Base-by-base conservation (phyloP, 1,140 invertebrate species). In the Leptinotarsa lineolata region DNA sequence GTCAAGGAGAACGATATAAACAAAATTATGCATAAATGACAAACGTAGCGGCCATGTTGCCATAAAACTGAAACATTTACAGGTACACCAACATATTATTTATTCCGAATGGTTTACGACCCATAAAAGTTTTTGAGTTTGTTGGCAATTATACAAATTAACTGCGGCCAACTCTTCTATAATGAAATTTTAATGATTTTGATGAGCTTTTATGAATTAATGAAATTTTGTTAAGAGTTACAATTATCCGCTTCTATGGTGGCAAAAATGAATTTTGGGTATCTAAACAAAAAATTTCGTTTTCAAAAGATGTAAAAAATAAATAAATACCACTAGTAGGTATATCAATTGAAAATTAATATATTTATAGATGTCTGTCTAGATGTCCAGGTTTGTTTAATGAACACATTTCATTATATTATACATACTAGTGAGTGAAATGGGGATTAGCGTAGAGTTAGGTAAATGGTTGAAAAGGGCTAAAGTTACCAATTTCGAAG, bases 141-240 rank as follows among this genome's bases (percentile, higher is more conserved):
- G 72, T 72, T 68, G 70, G 75, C 70, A 76, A 76, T 76, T 76
- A 76, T 72, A 76, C 73, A 74, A 76, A 76, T 76, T 76, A 74
- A 76, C 75, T 76, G 72, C 74, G 70, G 69, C 72, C 75, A 76
- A 68, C 73, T 18, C 70, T 69, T 58, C 39, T 39, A 63, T 72
- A 72, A 74, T 76, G 72, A 76, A 76, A 76, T 21, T 74, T 48
- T 39, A 39, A 39, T 39, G 30, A 39, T 39, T 39, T 74, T 74
- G 68, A 76, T 76, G 68, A 72, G 63, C 67, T 74, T 76, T 74
- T 76, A 76, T 39, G 11, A 39, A 39, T 76, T 76, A 74, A 76
- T 76, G 68, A 76, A 60, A 73, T 65, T 48, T 68, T 71, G 67
- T 67, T 21, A 18, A n/a, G n/a, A 24, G 22, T 24, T 18, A 59